phyloP scores from a whole-genome alignment of 2,797 vertebrate species.

The Sebastolobus altivelis region DNA sequence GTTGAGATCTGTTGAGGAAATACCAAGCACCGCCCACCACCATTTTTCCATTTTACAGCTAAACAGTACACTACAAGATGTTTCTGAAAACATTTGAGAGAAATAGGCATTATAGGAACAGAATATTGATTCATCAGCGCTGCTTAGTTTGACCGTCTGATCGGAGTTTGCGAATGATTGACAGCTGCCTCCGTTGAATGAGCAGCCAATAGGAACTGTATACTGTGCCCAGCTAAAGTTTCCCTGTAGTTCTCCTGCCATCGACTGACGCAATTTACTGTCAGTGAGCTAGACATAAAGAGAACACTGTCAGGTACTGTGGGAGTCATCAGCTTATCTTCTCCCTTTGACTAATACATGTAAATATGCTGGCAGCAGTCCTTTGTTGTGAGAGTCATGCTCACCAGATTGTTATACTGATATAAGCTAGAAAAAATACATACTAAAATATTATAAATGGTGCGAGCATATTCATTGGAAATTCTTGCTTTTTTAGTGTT shows the following conservation, averaged over 20 bases:
- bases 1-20: no score
- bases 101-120: no score
- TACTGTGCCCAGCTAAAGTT: background rate
- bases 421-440: background rate
- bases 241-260: background rate
- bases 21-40: no score
- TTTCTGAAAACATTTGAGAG: no score
- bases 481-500: background rate
- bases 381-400: background rate
- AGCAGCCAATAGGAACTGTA: no score
- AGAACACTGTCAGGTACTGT: conserved; percentile 10
- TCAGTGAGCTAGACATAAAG: conserved; percentile 16
- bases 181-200: no score
- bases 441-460: no score
- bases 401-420: background rate
- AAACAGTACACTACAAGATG: no score
- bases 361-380: conserved; percentile 24
- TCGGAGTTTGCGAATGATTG: no score
- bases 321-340: conserved; percentile 15
- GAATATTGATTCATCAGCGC: no score
- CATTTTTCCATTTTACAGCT: no score
- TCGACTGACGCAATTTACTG: background rate
- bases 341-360: conserved; percentile 34
- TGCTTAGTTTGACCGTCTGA: no score
- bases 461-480: background rate